Percentiles rank a stretch among this genome's conserved stretches.
Conservation (phyloP, 2,113 vertebrate genomes). For the Abramis brama region DNA sequence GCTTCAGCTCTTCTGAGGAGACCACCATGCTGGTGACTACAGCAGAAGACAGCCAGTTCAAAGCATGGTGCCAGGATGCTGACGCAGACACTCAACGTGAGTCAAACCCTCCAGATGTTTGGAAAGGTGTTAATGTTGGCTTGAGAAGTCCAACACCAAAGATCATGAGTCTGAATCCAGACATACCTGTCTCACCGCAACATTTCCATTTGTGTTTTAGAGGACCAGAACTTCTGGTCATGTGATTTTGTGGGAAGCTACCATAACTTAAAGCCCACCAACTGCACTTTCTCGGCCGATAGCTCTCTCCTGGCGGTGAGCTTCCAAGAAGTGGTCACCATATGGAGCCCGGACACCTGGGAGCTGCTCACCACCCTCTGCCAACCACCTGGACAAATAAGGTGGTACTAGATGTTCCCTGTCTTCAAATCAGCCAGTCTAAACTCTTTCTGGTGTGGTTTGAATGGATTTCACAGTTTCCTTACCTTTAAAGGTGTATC, state of each 20-base stretch:
- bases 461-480: neutral
- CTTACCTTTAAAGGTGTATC: neutral
- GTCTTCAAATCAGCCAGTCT: neutral
- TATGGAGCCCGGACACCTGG: constrained; percentile 91
- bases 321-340: constrained; percentile 88
- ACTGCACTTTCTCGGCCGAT: constrained; percentile 93
- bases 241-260: constrained; percentile 95
- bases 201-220: constrained; percentile 59
- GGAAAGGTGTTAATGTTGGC: constrained; percentile 24
- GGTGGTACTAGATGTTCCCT: constrained; percentile 67
- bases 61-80: constrained; percentile 86
- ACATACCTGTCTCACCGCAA: constrained; percentile 11
- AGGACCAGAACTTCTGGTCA: constrained; percentile 84
- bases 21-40: constrained; percentile 83
- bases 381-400: constrained; percentile 88
- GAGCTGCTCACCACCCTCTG: constrained; percentile 91
- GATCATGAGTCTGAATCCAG: neutral
- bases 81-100: constrained; percentile 73
- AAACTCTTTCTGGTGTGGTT: neutral
- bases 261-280: constrained; percentile 82
- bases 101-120: neutral
- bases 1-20: constrained; percentile 78
- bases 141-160: neutral
- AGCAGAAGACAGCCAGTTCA: constrained; percentile 87
- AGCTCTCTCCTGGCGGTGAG: constrained; percentile 90